Evolutionary conservation across 1,140 invertebrate species (phyloP), one percentile per base, ranked within the genome.

Genomic region (Pseudomyrmex sp.): DNA sequence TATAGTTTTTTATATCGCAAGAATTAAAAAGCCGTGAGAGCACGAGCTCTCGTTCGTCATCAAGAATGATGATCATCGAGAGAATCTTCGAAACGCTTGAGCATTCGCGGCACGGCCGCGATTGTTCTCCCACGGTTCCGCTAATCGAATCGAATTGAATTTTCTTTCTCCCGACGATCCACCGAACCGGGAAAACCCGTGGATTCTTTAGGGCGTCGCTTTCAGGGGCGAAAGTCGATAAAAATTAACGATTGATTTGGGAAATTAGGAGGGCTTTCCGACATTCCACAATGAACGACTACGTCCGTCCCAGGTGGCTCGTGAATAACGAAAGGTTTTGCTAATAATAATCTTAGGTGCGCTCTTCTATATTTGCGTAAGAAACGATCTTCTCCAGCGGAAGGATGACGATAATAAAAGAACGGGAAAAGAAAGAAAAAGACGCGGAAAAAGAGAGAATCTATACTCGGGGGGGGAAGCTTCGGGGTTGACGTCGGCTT

Each of bases 131-230:
- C 73, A 50, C 59, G 62, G 52, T 74, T 74, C 56, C 59, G 72
- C 76, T 92, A 91, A 92, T 91, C 89, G 88, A 91, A 92, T 90
- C 68, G 77, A 91, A 92, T 91, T 91, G 89, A 92, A 92, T 92
- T 90, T 91, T 89, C 90, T 86, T 83, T 62, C 85, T 88, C 69
- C 82, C 85, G 70, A 84, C 82, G 77, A 63, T 66, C 65, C 20
- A 9, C 0, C 35, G 35, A 35, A 84, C 46, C 23, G 62, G 80
- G 70, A 2, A 48, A 46, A 69, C 59, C 73, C 18, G 23, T 52
- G 59, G 61, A 52, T 59, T 35, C 69, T 23, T 58, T 46, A 46
- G 18, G 62, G 23, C 18, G 20, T 23, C 52, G 52, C n/a, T 82
- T 61, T n/a, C 50, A 35, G 35, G 35, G 5, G 44, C 66, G 84